Evolutionary conservation across 2,797 vertebrate species (phyloP), one percentile per base, ranked within the genome.

Genomic region (Sebastes vulpes): DNA sequence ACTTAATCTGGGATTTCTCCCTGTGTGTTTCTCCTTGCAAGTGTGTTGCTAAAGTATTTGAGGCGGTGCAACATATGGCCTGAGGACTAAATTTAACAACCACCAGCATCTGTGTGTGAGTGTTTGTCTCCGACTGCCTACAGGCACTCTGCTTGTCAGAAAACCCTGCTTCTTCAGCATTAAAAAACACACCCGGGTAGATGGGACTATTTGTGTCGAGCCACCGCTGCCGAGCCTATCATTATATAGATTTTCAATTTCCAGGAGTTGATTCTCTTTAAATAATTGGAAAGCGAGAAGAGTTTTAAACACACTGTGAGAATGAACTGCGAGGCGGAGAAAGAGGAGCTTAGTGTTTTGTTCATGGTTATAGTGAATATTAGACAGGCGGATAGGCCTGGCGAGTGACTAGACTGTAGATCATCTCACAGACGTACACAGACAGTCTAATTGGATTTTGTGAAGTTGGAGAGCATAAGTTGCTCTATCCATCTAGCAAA

Each of bases 181-280:
- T 75, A 77, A 79, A 68, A 48, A 82, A 72, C 52, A 79, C 61
- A 80, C 6, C 64, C 64, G 29, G 72, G 80, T 74, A 60, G 52
- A 77, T 73, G 50, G 59, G 57, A 50, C 50, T 68, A 58, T 80
- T 86, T 79, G 59, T 75, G 78, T 70, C 74, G 64, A 83, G 54
- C 56, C 67, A 80, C n/a, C 4, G 0, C 31, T 75, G 71, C 75
- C 64, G 75, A 87, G 70, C 63, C 68, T 80, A 61, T 86, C 79
- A 84, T 93, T 83, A 82, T 63, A 88, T 86, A 69, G 84, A 92
- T 91, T 91, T 88, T 79, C 74, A 73, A 81, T 91, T 89, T 92
- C 80, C 70, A 74, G 69, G 60, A 79, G 78, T 76, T 85, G 74
- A 80, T 83, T 86, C 52, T 78, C 35, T 75, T 77, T 57, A 78